Evolutionary conservation across 2,797 vertebrate species (phyloP), one percentile per base, ranked within the genome.

Genomic region (Enteromius paludinosus): DNA sequence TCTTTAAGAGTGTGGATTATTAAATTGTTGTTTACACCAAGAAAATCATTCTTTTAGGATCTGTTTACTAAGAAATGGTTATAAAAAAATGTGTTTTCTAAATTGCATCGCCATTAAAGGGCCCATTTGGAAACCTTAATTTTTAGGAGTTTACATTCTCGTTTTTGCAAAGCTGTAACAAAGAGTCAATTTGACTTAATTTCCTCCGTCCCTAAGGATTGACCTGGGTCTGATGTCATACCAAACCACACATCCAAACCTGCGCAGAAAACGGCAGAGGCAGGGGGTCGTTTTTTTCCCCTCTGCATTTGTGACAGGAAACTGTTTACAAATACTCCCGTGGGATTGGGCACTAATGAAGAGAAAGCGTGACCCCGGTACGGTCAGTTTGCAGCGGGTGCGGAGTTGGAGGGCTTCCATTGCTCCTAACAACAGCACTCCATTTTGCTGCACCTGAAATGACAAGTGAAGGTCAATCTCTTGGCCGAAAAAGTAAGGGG

Each of bases 311-410:
- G 10, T 66, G 80, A 87, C 0, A 0, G 49, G 85, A 35, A 71
- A 75, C 66, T 89, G 80, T 89, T 88, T 83, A 86, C 56, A 64
- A 84, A 87, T 52, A 86, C 84, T 84, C 78, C 72, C 56, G 61
- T 17, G 45, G 86, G 20, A 82, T 11, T 23, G 74, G 82, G 35
- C 33, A 70, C 54, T 66, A 81, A 77, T 49, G 83, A 87, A 85
- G 87, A 90, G 76, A 81, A 87, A 87, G 23, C 74, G 79, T 77
- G 84, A 91, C 84, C 83, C 52, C 71, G 78, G 61, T 56, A 71
- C 0, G 38, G n/a, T 65, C 82, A 85, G 86, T 87, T 18, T 87
- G 25, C 82, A 66, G 0, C 3, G 69, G 87, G 28, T 43, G 71
- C 75, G 54, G 87, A 45, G 65, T 83, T 89, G 82, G 81, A 87